Evolutionary conservation across 2,888 invertebrate genomes (phyloP), one percentile per base, ranked within the genome.

Genomic region (Pseudococcus longispinus): DNA sequence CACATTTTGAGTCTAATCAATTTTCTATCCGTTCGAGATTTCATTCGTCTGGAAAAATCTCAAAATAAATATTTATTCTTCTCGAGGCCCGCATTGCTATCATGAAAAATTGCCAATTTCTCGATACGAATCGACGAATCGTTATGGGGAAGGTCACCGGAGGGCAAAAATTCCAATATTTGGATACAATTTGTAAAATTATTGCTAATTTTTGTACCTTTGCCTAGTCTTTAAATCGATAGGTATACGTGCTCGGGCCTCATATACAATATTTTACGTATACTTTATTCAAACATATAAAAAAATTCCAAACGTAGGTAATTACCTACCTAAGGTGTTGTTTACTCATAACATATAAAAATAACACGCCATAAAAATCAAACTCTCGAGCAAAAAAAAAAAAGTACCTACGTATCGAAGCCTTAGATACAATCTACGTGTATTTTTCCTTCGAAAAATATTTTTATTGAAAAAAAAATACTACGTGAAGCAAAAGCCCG

Each of bases 361-460:
- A 65, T 60, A 65, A 65, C 65, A 65, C 65, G 65, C 26, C 65
- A 65, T 65, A 65, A 65, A 65, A 51, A 51, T 65, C 65, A 65
- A 65, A 65, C 65, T 26, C 26, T 26, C 26, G 65, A 26, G 26
- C 23, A 65, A 65, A 65, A 65, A 65, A 32, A 32, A 32, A 37
- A 37, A 37, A 37, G 9, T n/a, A n/a, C n/a, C 8, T 37, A 8
- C 4, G 37, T n/a, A 51, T 51, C 51, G n/a, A 65, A 65, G 20
- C 65, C 9, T 65, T 26, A 65, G 65, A 65, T 65, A 65, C 26
- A 23, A 65, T 65, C 65, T 23, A 51, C 13, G 13, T 15, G 46
- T 15, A 20, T 60, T 20, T 60, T 20, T 20, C 4, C 5, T 60
- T 5, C 2, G 20, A 60, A 60, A 60, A 20, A 60, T 20, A n/a